Conservation (phyloP, 2,888 invertebrate species). For the Mantis religiosa region DNA sequence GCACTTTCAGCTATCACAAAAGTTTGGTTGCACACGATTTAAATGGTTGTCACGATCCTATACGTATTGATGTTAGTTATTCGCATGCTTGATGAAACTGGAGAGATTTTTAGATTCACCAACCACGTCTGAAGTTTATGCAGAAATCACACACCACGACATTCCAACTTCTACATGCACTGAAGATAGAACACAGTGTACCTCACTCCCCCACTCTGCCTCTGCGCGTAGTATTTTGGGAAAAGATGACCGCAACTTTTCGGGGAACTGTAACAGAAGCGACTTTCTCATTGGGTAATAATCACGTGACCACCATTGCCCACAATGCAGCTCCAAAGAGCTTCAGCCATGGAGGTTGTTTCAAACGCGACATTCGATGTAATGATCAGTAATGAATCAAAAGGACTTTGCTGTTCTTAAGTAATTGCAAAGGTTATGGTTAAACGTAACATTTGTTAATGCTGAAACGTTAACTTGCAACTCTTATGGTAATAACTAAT, state of each 20-base stretch:
- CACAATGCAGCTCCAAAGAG: not conserved
- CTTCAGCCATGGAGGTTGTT: not conserved
- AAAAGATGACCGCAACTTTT: conserved; percentile 35
- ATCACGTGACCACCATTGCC: not conserved
- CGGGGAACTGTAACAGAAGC: conserved; percentile 34
- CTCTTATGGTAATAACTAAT: no score
- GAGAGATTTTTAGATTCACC: not conserved
- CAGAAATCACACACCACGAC: not conserved
- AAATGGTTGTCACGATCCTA: conserved; percentile 26
- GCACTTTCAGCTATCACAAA: not conserved
- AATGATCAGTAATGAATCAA: not conserved
- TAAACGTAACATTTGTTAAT: no score
- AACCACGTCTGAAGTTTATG: not conserved
- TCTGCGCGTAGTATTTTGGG: conserved; percentile 34
- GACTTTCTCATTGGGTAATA: conserved; percentile 31
- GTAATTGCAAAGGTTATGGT: not conserved
- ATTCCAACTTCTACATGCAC: conserved; percentile 17
- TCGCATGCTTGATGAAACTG: not conserved
- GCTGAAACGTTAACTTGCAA: no score
- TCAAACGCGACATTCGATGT: not conserved
- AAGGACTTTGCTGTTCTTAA: not conserved
- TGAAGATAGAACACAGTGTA: not conserved
- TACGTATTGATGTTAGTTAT: not conserved
- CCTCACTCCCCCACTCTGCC: not conserved
- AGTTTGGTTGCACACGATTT: not conserved